Base-by-base conservation (phyloP, 2,113 vertebrate species). In the Psilopsiagon aurifrons region DNA sequence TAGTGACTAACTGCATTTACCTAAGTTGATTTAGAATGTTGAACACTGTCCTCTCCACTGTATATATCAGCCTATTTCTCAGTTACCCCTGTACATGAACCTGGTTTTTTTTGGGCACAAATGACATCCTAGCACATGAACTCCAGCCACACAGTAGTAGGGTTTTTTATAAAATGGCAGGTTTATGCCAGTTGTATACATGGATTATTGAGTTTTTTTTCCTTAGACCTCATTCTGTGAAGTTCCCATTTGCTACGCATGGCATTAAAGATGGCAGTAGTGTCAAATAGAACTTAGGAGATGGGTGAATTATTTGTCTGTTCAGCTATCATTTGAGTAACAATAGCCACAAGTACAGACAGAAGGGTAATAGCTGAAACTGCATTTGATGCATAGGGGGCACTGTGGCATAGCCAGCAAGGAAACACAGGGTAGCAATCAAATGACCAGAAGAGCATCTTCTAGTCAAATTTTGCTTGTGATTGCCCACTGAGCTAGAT, bases 61-160 rank as follows among this genome's bases (percentile, higher is more conserved):
- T 2, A 4, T n/a, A 4, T 39, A 5, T 74, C 16, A 46, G 17
- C 33, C 44, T 17, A 7, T 17, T 37, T 28, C 39, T 89, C 41
- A 62, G 73, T 23, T 49, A 51, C 35, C 44, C 12, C 43, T 49
- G 57, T 55, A 22, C 66, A n/a, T 4, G 3, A 17, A 31, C 7
- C 12, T 66, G 49, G 2, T 47, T 25, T 52, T 64, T 64, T n/a
- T 43, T 46, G 49, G 57, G 57, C 12, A 17, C 59, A 59, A 51
- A 15, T 33, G 67, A 19, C 22, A 39, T 18, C 47, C 22, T 66
- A 68, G 17, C 12, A 7, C 2, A 22, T 23, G 54, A 54, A 2
- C 20, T 60, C 16, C 3, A 88, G 44, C 17, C 25, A 4, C 47
- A 4, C 12, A 46, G 20, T 0, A 2, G 1, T 1, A 11, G 33